phyloP scores from a whole-genome alignment of 2,888 invertebrate species.

The Drosophila rellima region DNA sequence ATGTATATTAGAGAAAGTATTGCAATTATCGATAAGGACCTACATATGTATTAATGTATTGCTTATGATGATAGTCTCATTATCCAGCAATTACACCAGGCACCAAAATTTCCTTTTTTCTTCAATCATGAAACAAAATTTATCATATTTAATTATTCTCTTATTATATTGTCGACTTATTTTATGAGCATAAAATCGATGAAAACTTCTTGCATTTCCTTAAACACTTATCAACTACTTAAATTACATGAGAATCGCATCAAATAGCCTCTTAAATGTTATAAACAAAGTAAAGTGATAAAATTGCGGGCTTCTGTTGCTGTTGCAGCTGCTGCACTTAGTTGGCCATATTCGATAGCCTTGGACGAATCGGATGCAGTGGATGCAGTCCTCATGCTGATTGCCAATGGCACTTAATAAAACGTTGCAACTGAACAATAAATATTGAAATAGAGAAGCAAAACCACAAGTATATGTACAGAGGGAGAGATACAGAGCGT shows the following conservation, averaged over 20 bases:
- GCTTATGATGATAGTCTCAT: no score
- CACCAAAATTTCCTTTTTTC: no score
- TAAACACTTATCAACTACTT: slow-evolving; percentile 21
- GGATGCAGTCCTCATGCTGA: slow-evolving; percentile 22
- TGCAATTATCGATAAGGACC: no score
- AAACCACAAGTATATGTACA: slow-evolving; percentile 24
- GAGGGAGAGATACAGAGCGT: not conserved
- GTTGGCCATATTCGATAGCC: not conserved
- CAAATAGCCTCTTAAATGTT: slow-evolving; percentile 25
- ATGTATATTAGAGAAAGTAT: not conserved
- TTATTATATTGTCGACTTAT: slow-evolving; percentile 6
- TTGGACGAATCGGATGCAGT: not conserved
- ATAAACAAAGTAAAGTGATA: slow-evolving; percentile 42
- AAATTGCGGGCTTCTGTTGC: slow-evolving; percentile 20
- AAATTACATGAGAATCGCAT: slow-evolving; percentile 21
- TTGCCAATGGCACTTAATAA: slow-evolving; percentile 67
- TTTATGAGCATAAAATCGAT: not conserved
- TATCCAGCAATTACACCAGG: no score
- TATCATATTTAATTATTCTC: no score
- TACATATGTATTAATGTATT: no score
- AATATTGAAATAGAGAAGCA: slow-evolving; percentile 55
- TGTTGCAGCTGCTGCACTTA: not conserved
- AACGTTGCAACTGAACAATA: slow-evolving; percentile 58
- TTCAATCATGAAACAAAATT: no score
- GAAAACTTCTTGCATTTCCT: not conserved